A percentile compares a stretch with the other conserved stretches of the same genome.
These are phyloP conservation scores for Drosophila dives DNA, from an alignment of 2,888 invertebrate species.

Conservation along the genomic window DNA sequence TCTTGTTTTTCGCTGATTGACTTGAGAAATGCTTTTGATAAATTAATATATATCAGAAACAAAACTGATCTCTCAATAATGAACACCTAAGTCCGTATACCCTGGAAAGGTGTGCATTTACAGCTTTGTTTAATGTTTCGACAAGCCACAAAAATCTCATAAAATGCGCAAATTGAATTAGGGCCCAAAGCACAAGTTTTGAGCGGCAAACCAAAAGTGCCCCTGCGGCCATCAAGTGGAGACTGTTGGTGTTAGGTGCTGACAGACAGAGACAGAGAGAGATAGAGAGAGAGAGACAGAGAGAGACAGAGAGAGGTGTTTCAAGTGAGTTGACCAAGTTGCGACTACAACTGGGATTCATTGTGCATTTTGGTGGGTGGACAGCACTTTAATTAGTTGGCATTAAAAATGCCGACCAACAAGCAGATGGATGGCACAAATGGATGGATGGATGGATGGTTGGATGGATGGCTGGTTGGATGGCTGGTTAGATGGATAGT, in stretches of 20 bases:
- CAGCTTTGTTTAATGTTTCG: conserved; percentile 33
- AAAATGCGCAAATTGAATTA: conserved; percentile 67
- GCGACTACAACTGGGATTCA: conserved; percentile 17
- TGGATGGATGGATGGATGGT: conserved; percentile 28
- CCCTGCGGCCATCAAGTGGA: conserved; percentile 45
- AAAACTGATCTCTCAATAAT: not conserved
- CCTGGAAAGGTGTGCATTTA: conserved; percentile 18
- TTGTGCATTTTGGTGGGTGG: conserved; percentile 70
- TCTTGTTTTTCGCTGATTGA: too few species aligned
- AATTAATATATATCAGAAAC: not conserved
- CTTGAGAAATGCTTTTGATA: not conserved
- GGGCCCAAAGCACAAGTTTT: conserved; percentile 32
- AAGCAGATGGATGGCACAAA: conserved; percentile 34
- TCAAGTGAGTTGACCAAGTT: conserved; percentile 49
- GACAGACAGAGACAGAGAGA: conserved; percentile 52
- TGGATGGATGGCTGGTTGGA: conserved; percentile 33
- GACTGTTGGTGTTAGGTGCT: conserved; percentile 48
- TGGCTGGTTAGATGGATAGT: conserved; percentile 12
- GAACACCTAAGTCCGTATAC: conserved; percentile 1
- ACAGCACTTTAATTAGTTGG: conserved; percentile 81
- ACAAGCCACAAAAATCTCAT: conserved; percentile 67
- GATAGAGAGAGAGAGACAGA: not conserved
- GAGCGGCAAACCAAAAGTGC: conserved; percentile 56
- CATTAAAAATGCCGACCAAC: conserved; percentile 72
- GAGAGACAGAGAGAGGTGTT: not conserved